Percentiles rank a stretch among this genome's conserved stretches.
phyloP scores from a whole-genome alignment of 2,797 vertebrate species.

The Bradypus variegatus region DNA sequence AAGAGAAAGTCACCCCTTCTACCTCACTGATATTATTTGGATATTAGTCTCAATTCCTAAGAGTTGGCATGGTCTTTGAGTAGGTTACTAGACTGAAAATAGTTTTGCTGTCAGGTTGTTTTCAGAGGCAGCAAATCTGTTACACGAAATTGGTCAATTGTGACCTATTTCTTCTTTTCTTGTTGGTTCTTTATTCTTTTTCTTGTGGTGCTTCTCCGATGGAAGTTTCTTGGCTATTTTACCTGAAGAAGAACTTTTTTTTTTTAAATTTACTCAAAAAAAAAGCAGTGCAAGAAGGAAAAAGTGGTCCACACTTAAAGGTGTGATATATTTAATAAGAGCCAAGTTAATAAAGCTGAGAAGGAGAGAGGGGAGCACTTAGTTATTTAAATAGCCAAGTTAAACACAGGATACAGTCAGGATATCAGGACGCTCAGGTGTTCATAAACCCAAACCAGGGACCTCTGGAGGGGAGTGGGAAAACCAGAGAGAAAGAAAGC shows the following conservation, averaged over 20 bases:
- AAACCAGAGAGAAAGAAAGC: constrained; percentile 41
- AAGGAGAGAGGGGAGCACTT: constrained; percentile 29
- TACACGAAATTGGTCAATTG: constrained; percentile 65
- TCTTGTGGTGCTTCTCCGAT: constrained; percentile 58
- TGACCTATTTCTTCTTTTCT: constrained; percentile 70
- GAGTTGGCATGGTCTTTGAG: constrained; percentile 39
- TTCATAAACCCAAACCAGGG: constrained; percentile 40
- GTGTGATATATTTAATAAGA: constrained; percentile 54
- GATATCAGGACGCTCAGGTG: constrained; percentile 49
- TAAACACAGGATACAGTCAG: constrained; percentile 49
- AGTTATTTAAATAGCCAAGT: constrained; percentile 56
- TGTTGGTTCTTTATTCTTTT: constrained; percentile 62
- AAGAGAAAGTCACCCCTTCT: not conserved
- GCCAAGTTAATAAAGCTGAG: constrained; percentile 52
- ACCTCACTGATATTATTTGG: constrained; percentile 15
- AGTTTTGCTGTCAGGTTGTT: constrained; percentile 62
- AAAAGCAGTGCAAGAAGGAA: constrained; percentile 20
- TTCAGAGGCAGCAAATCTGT: constrained; percentile 64
- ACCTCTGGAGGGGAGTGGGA: constrained; percentile 41
- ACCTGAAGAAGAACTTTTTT: constrained; percentile 59
- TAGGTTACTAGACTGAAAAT: constrained; percentile 57
- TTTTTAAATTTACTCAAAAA: constrained; percentile 31
- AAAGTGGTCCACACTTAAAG: constrained; percentile 36
- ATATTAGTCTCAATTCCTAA: constrained; percentile 46
- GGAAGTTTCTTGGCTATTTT: constrained; percentile 52